Percentiles rank a stretch among this genome's conserved stretches.
Conservation (phyloP, 2,888 invertebrate genomes). For the Kryphioiulus occultus region DNA sequence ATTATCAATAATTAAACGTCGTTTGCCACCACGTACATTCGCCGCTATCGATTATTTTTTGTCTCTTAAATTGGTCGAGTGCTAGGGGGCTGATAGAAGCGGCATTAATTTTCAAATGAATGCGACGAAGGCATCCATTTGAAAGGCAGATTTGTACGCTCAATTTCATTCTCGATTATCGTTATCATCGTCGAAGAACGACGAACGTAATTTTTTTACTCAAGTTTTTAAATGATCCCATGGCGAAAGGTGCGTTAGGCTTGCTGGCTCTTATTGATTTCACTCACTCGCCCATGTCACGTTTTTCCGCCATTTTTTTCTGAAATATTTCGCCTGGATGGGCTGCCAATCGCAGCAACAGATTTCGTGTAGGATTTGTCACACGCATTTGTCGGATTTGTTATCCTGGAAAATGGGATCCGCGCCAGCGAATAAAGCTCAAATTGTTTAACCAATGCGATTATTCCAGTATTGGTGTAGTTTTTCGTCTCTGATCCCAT, state of each 20-base stretch:
- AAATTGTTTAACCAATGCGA: neutral
- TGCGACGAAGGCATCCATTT: slow-evolving; percentile 14
- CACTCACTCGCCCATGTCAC: neutral
- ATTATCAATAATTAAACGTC: slow-evolving; percentile 35
- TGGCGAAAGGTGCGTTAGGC: neutral
- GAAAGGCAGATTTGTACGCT: slow-evolving; percentile 25
- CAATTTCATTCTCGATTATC: slow-evolving; percentile 4
- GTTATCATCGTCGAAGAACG: neutral
- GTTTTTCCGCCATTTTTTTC: neutral
- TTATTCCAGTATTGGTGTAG: neutral
- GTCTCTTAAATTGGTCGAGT: neutral
- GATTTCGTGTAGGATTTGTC: slow-evolving; percentile 10
- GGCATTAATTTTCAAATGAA: neutral
- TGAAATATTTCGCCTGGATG: neutral
- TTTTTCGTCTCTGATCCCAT: too few species aligned
- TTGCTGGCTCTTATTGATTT: neutral
- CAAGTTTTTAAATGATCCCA: neutral
- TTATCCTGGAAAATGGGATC: slow-evolving; percentile 10
- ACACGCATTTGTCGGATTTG: neutral
- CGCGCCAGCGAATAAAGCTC: neutral
- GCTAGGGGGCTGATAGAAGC: neutral
- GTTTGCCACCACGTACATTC: slow-evolving; percentile 28
- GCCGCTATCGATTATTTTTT: neutral
- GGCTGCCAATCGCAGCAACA: neutral
- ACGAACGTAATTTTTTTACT: neutral